Evolutionary conservation across 2,888 invertebrate species (phyloP).

Genomic region (Microctonus aethiopoides): DNA sequence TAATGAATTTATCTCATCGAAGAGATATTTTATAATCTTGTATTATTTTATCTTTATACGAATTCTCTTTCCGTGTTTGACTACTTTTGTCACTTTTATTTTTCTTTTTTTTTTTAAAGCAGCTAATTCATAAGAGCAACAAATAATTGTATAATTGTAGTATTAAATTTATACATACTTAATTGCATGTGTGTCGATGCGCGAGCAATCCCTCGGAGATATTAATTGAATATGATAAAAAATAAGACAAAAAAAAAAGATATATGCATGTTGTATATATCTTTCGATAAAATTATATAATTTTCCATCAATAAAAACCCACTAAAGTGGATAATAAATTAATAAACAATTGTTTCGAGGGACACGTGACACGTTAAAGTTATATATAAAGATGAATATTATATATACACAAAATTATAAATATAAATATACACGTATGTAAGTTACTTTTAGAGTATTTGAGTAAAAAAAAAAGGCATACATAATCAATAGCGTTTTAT

Average conservation of each 20-base stretch:
- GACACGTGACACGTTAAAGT: constrained; percentile 54
- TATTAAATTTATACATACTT: constrained; percentile 62
- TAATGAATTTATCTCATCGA: background rate
- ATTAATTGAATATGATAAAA: constrained; percentile 38
- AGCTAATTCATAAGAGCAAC: constrained; percentile 33
- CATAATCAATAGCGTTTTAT: constrained; percentile 66
- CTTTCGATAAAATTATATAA: background rate
- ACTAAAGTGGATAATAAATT: constrained; percentile 33
- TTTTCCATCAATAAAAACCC: constrained; percentile 27
- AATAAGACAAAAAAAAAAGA: background rate
- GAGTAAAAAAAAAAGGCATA: constrained; percentile 64
- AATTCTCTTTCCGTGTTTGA: background rate
- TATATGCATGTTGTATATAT: background rate
- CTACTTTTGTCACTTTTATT: background rate
- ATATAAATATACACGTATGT: constrained; percentile 60
- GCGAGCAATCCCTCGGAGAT: constrained; percentile 47
- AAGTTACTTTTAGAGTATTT: constrained; percentile 65
- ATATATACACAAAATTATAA: constrained; percentile 47
- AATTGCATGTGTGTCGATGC: constrained; percentile 57
- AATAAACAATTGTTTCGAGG: constrained; percentile 44
- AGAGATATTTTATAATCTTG: background rate
- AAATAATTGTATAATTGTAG: constrained; percentile 55
- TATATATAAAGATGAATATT: constrained; percentile 42
- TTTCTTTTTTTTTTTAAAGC: background rate
- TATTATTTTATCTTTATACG: background rate